These are phyloP conservation scores for Andricus quercusramuli DNA, from an alignment of 2,888 invertebrate genomes.

Conservation along the genomic window DNA sequence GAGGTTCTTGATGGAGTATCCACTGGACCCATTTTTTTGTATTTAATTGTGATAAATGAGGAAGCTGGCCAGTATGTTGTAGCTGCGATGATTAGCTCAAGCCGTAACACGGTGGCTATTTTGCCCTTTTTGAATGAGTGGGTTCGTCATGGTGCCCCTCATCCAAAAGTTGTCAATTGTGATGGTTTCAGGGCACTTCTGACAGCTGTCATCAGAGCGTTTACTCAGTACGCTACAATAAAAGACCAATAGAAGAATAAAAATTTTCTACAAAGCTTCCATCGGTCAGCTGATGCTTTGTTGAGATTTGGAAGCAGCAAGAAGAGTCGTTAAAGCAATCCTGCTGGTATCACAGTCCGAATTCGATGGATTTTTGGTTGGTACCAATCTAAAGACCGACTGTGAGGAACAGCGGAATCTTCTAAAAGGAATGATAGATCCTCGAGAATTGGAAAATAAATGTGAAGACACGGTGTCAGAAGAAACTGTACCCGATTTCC, in stretches of 20 bases:
- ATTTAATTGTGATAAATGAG: conserved; percentile 15
- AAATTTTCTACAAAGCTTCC: not conserved
- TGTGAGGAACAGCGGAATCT: not conserved
- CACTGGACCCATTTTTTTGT: not conserved
- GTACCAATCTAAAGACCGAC: not conserved
- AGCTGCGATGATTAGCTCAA: not conserved
- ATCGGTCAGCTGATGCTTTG: not conserved
- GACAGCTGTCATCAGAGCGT: not conserved
- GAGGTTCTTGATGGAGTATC: not conserved
- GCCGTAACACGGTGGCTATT: not conserved
- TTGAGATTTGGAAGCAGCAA: not conserved
- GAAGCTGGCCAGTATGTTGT: not conserved
- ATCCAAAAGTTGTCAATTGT: not conserved
- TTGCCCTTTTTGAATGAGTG: not conserved
- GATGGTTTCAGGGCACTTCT: not conserved
- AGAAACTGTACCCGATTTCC: no score
- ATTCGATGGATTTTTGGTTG: not conserved
- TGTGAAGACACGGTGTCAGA: not conserved
- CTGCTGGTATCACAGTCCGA: not conserved
- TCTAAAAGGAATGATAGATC: not conserved
- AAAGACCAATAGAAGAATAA: not conserved
- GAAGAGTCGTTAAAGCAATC: not conserved
- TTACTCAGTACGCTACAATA: not conserved
- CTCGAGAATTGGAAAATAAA: not conserved
- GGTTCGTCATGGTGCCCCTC: not conserved